Base-by-base conservation (phyloP, 2,113 vertebrate species). In the Kobus ellipsiprymnus region DNA sequence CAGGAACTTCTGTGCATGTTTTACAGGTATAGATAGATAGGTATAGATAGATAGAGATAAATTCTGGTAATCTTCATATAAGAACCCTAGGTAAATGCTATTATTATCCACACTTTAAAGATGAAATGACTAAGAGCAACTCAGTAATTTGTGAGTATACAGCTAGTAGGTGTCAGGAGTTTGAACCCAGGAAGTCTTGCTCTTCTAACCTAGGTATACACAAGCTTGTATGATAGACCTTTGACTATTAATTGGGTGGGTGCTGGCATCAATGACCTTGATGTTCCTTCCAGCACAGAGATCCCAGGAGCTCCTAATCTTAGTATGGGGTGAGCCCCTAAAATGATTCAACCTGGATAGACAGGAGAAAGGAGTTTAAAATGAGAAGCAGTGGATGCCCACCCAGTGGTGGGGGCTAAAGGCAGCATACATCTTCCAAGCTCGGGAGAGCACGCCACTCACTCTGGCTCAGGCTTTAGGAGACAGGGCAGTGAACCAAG, bases 401-500 rank as follows among this genome's bases (percentile, higher is more conserved):
- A 52, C 14, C 27, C 33, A 44, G 25, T 17, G 40, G 44, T 23
- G 7, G 12, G 4, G 6, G 14, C n/a, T 84, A 23, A 23, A 87
- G 14, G 67, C 25, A 36, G n/a, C 10, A 59, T 16, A 14, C 48
- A 64, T 57, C n/a, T 12, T 80, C 86, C 82, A 19, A 7, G 4
- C 36, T 16, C 0, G 0, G 27, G 16, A 44, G 13, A 60, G 44
- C 11, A 7, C 2, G 2, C 14, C 46, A 0, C 52, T 33, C 50
- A 21, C n/a, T 83, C 19, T 36, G 17, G 52, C 52, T 84, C n/a
- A 25, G 29, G 6, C 4, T 1, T 21, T 11, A n/a, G 33, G 8
- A 25, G 30, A 36, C 50, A 30, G 50, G 71, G 9, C n/a, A n/a
- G 48, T 23, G 12, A 54, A 59, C 9, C 36, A 14, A 23, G 50